Percentiles rank a stretch among this genome's conserved stretches.
Conservation (phyloP, 2,888 invertebrate genomes). For the Cyaniris semiargus region DNA sequence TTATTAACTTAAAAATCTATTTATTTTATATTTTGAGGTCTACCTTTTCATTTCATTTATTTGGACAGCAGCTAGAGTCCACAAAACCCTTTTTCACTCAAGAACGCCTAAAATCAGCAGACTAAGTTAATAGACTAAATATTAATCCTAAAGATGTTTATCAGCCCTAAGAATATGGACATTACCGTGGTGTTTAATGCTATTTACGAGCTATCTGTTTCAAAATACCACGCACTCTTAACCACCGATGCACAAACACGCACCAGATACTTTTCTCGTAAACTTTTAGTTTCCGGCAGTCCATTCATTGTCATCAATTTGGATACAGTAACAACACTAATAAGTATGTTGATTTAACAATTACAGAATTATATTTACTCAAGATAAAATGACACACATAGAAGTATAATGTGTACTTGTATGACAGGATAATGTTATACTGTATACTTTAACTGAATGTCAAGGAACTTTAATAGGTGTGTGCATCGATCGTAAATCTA, state of each 20-base stretch:
- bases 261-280: conserved; percentile 15
- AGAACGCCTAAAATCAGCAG: no score
- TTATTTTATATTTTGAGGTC: not conserved
- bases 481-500: conserved; percentile 60
- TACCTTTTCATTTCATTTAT: not conserved
- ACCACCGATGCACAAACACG: conserved; percentile 13
- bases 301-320: not conserved
- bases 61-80: not conserved
- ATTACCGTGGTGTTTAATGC: not conserved
- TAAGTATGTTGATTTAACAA: not conserved
- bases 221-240: conserved; percentile 4
- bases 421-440: not conserved
- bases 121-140: no score
- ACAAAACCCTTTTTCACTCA: no score
- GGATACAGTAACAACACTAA: not conserved
- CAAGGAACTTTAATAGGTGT: conserved; percentile 42
- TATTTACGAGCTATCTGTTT: not conserved
- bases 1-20: not conserved
- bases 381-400: not conserved
- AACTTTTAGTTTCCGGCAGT: conserved; percentile 2
- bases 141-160: not conserved
- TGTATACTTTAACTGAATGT: conserved; percentile 16
- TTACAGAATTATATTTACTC: not conserved
- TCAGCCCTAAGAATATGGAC: not conserved
- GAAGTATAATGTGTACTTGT: not conserved